phyloP scores from a whole-genome alignment of 2,113 vertebrate species.

The Papio anubis region DNA sequence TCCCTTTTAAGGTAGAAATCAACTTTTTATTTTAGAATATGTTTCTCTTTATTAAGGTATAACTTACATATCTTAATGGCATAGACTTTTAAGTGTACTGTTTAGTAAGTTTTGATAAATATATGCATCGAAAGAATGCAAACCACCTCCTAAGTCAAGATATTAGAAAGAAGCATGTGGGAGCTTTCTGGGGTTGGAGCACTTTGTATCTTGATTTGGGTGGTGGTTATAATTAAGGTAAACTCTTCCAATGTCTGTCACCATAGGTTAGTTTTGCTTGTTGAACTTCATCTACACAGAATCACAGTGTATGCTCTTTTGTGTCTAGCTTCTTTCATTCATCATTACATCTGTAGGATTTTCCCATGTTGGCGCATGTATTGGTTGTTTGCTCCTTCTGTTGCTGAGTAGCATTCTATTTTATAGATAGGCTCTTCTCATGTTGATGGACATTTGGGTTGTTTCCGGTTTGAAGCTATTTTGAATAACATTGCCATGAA shows the following conservation, averaged over 20 bases:
- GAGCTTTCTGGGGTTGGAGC: background rate
- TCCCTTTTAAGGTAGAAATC: background rate
- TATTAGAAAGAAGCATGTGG: background rate
- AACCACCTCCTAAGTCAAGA: background rate
- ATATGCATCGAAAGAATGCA: background rate
- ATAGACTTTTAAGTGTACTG: background rate
- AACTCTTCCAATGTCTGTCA: background rate
- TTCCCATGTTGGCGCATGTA: background rate
- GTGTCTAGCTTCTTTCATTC: background rate
- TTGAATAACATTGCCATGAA: background rate
- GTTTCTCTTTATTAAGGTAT: background rate
- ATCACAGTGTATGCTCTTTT: background rate
- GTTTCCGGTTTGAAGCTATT: background rate
- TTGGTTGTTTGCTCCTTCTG: background rate
- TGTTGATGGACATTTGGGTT: background rate
- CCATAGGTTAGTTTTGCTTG: background rate
- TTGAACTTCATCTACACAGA: background rate
- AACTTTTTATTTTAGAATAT: background rate
- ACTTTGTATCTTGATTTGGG: background rate
- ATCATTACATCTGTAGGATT: background rate
- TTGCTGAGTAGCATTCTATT: background rate
- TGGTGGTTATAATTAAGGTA: background rate
- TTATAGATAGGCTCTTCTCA: background rate
- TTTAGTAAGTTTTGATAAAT: background rate
- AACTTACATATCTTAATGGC: background rate